Percentiles rank a stretch among this genome's conserved stretches.
Evolutionary conservation across 2,797 vertebrate genomes (phyloP).

Genomic region (Sebastes cheni): DNA sequence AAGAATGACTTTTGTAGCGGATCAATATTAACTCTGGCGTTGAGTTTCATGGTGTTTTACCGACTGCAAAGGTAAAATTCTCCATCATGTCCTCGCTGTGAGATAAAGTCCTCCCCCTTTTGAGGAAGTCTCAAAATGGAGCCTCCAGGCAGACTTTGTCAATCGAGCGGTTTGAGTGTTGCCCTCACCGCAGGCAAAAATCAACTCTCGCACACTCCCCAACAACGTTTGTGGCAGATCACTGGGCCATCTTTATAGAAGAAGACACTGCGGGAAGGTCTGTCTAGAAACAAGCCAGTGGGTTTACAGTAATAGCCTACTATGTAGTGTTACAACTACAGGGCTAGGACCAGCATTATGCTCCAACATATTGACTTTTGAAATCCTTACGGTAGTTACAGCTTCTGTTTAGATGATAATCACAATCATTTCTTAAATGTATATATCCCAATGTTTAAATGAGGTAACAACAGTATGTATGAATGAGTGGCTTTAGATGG

Average conservation of each 20-base stretch:
- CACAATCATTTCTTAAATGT: neutral
- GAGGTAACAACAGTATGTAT: neutral
- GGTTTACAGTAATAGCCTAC: neutral
- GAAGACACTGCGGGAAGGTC: slow-evolving; percentile 21
- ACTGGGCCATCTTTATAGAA: slow-evolving; percentile 34
- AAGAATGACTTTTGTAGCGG: slow-evolving; percentile 39
- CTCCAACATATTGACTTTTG: no score
- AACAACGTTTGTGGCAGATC: slow-evolving; percentile 43
- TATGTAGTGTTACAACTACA: neutral
- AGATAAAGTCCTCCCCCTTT: slow-evolving; percentile 44
- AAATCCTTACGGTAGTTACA: neutral
- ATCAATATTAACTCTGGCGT: slow-evolving; percentile 49
- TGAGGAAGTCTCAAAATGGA: slow-evolving; percentile 55
- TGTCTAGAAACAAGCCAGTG: neutral
- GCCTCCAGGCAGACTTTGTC: slow-evolving; percentile 69
- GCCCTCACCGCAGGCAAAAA: slow-evolving; percentile 70
- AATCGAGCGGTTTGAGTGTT: slow-evolving; percentile 62
- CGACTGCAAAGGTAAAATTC: slow-evolving; percentile 46
- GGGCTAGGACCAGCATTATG: neutral
- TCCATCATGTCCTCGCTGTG: slow-evolving; percentile 42
- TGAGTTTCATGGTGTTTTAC: slow-evolving; percentile 52
- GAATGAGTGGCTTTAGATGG: neutral
- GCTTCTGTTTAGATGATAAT: neutral
- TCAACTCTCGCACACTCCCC: slow-evolving; percentile 60
- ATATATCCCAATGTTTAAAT: neutral